phyloP scores from a whole-genome alignment of 2,888 invertebrate species.

The Phyllotreta cruciferae region DNA sequence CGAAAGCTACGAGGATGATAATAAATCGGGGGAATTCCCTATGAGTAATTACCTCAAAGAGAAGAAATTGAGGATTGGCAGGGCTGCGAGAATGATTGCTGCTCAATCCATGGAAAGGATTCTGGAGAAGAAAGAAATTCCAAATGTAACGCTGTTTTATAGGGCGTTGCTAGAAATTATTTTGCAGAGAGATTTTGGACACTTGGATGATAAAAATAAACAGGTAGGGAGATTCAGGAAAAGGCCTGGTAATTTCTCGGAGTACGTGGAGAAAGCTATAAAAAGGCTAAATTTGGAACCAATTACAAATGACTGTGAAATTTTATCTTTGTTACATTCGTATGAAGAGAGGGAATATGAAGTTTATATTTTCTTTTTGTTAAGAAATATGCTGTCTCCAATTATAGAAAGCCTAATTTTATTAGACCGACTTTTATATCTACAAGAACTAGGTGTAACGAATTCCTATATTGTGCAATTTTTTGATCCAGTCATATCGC shows the following conservation, averaged over 20 bases:
- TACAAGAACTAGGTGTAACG: slow-evolving; percentile 69
- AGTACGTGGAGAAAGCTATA: slow-evolving; percentile 75
- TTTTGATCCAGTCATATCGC: slow-evolving; percentile 85
- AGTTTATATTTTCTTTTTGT: slow-evolving; percentile 77
- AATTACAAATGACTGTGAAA: slow-evolving; percentile 59
- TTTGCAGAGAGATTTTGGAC: slow-evolving; percentile 59
- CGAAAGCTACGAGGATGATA: slow-evolving; percentile 61
- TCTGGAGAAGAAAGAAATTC: slow-evolving; percentile 63
- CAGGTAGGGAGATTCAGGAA: slow-evolving; percentile 64
- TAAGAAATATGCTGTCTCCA: slow-evolving; percentile 79
- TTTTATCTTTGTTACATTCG: slow-evolving; percentile 58
- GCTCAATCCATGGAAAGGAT: slow-evolving; percentile 83
- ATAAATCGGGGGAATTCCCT: slow-evolving; percentile 67
- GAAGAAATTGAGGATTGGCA: slow-evolving; percentile 65
- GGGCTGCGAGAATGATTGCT: slow-evolving; percentile 85
- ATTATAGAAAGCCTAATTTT: slow-evolving; percentile 83
- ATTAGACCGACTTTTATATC: slow-evolving; percentile 80
- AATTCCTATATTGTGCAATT: slow-evolving; percentile 74
- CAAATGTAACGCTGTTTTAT: slow-evolving; percentile 74
- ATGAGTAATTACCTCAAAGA: slow-evolving; percentile 68
- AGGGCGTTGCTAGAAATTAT: slow-evolving; percentile 78
- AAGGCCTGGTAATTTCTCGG: slow-evolving; percentile 67
- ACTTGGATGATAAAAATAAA: slow-evolving; percentile 57
- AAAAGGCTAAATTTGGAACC: slow-evolving; percentile 66
- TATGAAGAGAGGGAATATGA: slow-evolving; percentile 64